Evolutionary conservation across 2,888 invertebrate species (phyloP), one percentile per base, ranked within the genome.

Genomic region (Caenorhabditis angaria): DNA sequence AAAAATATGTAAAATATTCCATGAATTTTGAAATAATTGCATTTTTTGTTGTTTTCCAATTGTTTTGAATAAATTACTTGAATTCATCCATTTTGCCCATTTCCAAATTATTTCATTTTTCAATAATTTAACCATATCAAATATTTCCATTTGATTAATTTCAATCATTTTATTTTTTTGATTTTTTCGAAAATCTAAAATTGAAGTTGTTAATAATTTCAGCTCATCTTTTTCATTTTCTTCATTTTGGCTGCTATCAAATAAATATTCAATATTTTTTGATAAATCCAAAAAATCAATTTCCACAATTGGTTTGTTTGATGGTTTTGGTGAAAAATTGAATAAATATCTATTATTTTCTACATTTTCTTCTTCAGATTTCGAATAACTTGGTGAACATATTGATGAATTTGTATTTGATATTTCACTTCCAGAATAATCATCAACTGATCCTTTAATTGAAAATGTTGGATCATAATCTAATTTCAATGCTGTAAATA

Each of bases 391-490:
- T n/a, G 48, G n/a, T 35, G 35, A 35, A 35, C 6, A 35, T 35
- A 14, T 14, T 35, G 14, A 35, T 48, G 48, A 48, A n/a, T n/a
- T 48, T 20, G 57, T 20, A 12, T 8, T 12, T 48, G 5, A 18
- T 48, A 18, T 51, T 51, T 12, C 1, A 35, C 59, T 59, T 47
- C 63, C 68, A 61, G 65, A 61, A 32, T 59, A 61, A 61, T 70
- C 70, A 22, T 65, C 70, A 22, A 61, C 51, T 14, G 65, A 56
- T 22, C 53, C 61, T 5, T 65, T 61, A 18, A 70, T 50, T 2
- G 70, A 70, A 55, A 62, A 70, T 41, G 65, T 62, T 27, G 70
- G 70, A 53, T 70, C 70, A 48, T 70, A 70, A 41, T 61, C 70
- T 29, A 70, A 22, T 62, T 70, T 65, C 14, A 70, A 59, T 55